Conservation (phyloP, 1,140 invertebrate species). For the Pachypsylla venusta region DNA sequence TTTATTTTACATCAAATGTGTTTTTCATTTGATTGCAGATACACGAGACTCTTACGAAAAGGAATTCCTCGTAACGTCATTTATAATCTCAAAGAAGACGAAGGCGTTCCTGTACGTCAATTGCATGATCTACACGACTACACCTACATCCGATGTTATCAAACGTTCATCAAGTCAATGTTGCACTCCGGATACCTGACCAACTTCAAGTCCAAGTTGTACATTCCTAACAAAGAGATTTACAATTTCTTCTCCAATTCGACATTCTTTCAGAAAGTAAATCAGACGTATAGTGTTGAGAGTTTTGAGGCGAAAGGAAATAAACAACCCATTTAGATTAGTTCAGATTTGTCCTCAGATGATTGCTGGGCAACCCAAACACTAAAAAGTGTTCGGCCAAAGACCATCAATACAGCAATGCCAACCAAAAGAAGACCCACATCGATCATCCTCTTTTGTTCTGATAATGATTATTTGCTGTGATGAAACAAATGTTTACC, state of each 20-base stretch:
- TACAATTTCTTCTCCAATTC: background rate
- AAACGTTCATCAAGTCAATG: slow-evolving; percentile 4
- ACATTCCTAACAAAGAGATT: slow-evolving; percentile 5
- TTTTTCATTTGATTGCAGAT: background rate
- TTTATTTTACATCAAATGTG: no score
- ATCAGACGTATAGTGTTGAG: background rate
- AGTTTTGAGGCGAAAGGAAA: background rate
- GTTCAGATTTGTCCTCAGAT: no score
- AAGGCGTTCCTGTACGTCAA: background rate
- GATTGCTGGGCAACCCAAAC: no score
- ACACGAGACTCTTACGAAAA: background rate
- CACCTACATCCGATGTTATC: background rate
- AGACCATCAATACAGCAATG: no score
- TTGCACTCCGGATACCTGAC: background rate
- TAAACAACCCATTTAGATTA: no score
- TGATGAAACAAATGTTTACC: no score
- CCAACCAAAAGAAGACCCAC: no score
- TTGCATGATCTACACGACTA: background rate
- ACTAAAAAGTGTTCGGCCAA: no score
- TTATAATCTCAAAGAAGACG: background rate
- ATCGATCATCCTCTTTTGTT: no score
- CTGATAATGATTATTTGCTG: no score
- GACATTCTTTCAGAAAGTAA: background rate
- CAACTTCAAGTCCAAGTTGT: background rate
- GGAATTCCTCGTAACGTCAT: background rate